Percentiles rank a stretch among this genome's conserved stretches.
Conservation (phyloP, 1,140 invertebrate genomes). For the Heliconius hewitsoni region DNA sequence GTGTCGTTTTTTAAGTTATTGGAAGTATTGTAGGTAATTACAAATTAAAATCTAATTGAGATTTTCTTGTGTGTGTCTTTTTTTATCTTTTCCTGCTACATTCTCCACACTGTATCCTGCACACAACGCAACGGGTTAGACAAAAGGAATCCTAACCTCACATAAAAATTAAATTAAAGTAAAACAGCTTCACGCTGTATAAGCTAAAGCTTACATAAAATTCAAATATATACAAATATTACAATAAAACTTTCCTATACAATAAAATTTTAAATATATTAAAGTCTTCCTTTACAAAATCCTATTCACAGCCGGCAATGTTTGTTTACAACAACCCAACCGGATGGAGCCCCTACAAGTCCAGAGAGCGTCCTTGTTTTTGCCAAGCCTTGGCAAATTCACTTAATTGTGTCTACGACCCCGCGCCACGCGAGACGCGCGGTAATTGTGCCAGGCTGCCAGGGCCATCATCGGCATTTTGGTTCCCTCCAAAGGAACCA, state of each 20-base stretch:
- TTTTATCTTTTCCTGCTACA: not conserved
- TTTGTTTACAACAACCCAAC: constrained; percentile 2
- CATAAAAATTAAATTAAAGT: no score
- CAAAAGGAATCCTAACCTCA: no score
- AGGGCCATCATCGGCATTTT: constrained; percentile 43
- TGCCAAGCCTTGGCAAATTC: constrained; percentile 62
- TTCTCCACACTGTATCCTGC: not conserved
- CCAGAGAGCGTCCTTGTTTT: constrained; percentile 55
- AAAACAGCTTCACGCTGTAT: no score
- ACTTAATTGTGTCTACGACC: constrained; percentile 71
- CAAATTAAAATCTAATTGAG: not conserved
- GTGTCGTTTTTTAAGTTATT: not conserved
- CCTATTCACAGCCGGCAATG: not conserved
- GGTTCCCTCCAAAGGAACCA: constrained; percentile 29
- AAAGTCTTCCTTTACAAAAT: not conserved
- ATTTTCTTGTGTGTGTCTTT: not conserved
- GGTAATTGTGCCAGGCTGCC: constrained; percentile 51
- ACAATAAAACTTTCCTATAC: not conserved
- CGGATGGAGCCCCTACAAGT: constrained; percentile 23
- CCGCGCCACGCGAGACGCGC: constrained; percentile 54
- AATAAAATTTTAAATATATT: not conserved
- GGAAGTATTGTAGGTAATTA: not conserved
- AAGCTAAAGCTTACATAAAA: no score
- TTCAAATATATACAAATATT: not conserved
- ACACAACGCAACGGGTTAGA: not conserved